phyloP scores from a whole-genome alignment of 2,797 vertebrate genomes.

The Falco naumanni region DNA sequence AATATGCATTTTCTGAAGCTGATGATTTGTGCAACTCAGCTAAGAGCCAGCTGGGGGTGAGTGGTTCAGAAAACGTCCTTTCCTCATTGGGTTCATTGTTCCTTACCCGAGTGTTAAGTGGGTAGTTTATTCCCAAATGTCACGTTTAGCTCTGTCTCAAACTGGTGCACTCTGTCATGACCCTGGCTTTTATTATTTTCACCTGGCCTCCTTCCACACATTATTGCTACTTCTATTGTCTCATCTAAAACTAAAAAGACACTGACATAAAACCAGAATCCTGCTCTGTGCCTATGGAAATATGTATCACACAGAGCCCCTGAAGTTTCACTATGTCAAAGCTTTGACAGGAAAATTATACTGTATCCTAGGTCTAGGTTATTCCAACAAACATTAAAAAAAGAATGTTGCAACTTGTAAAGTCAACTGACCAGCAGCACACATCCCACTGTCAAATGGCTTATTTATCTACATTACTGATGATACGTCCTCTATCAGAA shows the following conservation, averaged over 20 bases:
- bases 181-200: constrained; percentile 12
- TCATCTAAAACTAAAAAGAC: constrained; percentile 36
- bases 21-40: not conserved
- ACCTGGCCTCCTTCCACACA: constrained; percentile 36
- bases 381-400: not conserved
- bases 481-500: not conserved
- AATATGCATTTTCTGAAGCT: not conserved
- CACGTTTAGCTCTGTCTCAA: not conserved
- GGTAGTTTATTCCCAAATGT: constrained; percentile 10
- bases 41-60: not conserved
- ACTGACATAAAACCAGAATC: not conserved
- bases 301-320: not conserved
- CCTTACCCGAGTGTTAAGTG: constrained; percentile 9
- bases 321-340: constrained; percentile 18
- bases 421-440: not conserved
- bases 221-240: constrained; percentile 14
- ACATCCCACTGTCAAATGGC: not conserved
- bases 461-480: not conserved
- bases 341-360: constrained; percentile 11
- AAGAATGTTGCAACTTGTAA: not conserved
- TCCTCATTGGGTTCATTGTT: constrained; percentile 12
- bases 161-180: not conserved
- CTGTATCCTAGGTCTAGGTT: not conserved
- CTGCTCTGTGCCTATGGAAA: not conserved
- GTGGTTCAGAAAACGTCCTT: not conserved